A percentile compares a stretch with the other conserved stretches of the same genome.
phyloP scores from a whole-genome alignment of 2,888 invertebrate species.

The Andrena hattorfiana region DNA sequence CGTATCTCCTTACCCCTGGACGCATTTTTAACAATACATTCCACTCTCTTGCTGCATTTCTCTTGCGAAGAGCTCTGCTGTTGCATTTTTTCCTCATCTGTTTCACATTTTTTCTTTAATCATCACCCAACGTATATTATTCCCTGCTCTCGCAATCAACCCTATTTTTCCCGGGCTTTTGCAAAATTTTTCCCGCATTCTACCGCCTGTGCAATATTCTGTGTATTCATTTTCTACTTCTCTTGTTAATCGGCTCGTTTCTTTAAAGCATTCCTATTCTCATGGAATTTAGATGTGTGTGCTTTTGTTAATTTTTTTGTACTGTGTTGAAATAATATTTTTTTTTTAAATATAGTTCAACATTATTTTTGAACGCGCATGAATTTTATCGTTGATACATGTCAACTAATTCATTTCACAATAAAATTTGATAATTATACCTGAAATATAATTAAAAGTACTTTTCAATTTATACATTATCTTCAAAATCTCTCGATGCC shows the following conservation, averaged over 20 bases:
- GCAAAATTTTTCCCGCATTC: background rate
- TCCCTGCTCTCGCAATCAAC: background rate
- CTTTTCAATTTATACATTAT: too few species aligned
- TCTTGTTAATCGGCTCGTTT: background rate
- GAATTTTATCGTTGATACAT: too few species aligned
- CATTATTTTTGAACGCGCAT: too few species aligned
- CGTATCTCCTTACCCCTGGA: slow-evolving; percentile 3
- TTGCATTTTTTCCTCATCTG: slow-evolving; percentile 4
- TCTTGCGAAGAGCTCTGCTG: slow-evolving; percentile 4
- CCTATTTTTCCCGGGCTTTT: background rate
- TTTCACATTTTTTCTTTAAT: slow-evolving; percentile 14
- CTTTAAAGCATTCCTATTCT: background rate
- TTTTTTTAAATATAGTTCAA: too few species aligned
- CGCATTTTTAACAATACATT: slow-evolving; percentile 25
- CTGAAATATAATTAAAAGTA: too few species aligned
- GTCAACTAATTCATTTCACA: too few species aligned
- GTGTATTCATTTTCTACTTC: background rate
- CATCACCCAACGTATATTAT: slow-evolving; percentile 8
- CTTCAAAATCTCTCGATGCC: too few species aligned
- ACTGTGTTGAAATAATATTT: too few species aligned
- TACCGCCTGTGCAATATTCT: background rate
- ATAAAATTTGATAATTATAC: too few species aligned
- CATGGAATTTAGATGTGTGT: background rate
- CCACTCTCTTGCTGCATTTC: slow-evolving; percentile 24
- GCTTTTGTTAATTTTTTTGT: too few species aligned